These are phyloP conservation scores for Murina feae DNA, from an alignment of 2,113 vertebrate genomes.

Conservation along the genomic window DNA sequence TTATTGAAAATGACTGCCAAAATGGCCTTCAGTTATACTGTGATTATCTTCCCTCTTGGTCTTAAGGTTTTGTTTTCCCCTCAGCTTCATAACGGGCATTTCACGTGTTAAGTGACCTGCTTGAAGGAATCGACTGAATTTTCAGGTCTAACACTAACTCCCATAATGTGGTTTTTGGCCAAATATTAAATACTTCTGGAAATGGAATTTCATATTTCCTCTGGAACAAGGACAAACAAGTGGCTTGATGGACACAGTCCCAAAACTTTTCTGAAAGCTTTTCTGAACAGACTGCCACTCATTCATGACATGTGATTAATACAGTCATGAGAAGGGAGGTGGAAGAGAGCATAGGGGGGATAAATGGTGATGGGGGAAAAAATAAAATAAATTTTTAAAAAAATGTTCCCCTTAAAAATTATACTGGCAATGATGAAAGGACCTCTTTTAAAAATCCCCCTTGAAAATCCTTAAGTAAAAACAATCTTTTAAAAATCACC, in stretches of 20 bases:
- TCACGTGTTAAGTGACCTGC: neutral
- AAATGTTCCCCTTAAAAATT: neutral
- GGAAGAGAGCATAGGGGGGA: neutral
- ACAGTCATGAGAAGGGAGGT: neutral
- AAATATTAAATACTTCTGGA: neutral
- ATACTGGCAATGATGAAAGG: neutral
- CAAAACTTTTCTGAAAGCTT: neutral
- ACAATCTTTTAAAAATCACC: neutral
- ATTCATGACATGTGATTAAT: neutral
- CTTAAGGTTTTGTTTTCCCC: neutral
- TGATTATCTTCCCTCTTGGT: neutral
- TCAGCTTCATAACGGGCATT: neutral
- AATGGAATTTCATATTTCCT: neutral
- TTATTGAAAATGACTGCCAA: neutral
- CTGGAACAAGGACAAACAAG: neutral
- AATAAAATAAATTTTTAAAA: neutral
- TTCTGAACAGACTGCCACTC: neutral
- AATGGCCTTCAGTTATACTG: neutral
- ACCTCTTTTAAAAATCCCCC: neutral
- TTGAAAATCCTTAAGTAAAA: slow-evolving; percentile 2
- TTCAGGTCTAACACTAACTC: neutral
- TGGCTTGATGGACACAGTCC: neutral
- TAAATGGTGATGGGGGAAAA: neutral
- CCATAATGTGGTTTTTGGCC: neutral
- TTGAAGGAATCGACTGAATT: neutral